Evolutionary conservation across 1,140 invertebrate species (phyloP).

Genomic region (Panagrolaimus sp.): DNA sequence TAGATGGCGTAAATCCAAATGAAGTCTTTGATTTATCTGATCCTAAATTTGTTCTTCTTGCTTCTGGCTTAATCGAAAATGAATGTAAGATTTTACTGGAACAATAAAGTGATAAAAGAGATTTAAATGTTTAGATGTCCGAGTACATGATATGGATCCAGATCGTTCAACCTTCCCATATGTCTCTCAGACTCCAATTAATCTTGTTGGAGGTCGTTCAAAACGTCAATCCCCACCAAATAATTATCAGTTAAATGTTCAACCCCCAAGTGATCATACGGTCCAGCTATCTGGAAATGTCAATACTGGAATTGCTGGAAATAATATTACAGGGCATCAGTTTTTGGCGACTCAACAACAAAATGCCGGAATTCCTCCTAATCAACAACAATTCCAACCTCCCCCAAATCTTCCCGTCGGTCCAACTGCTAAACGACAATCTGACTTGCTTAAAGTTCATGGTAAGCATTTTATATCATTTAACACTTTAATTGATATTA

Average conservation of each 20-base stretch:
- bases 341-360: not conserved
- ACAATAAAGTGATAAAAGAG: too few relatives aligned
- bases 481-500: too few relatives aligned
- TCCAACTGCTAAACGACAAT: not conserved
- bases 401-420: not conserved
- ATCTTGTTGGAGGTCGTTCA: too few relatives aligned
- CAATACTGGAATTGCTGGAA: not conserved
- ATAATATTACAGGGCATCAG: not conserved
- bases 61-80: not conserved
- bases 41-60: not conserved
- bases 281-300: not conserved
- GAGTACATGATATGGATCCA: too few relatives aligned
- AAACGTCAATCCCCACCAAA: too few relatives aligned
- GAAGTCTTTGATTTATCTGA: not conserved
- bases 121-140: too few relatives aligned
- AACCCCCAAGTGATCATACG: not conserved
- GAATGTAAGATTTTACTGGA: too few relatives aligned
- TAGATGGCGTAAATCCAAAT: not conserved
- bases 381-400: not conserved
- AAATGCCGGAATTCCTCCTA: not conserved
- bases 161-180: too few relatives aligned
- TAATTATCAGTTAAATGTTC: not conserved
- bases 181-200: too few relatives aligned
- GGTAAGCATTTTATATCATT: too few relatives aligned
- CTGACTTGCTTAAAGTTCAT: not conserved